Evolutionary conservation across 2,888 invertebrate species (phyloP), one percentile per base, ranked within the genome.

Genomic region (Alentia gelatinosa): DNA sequence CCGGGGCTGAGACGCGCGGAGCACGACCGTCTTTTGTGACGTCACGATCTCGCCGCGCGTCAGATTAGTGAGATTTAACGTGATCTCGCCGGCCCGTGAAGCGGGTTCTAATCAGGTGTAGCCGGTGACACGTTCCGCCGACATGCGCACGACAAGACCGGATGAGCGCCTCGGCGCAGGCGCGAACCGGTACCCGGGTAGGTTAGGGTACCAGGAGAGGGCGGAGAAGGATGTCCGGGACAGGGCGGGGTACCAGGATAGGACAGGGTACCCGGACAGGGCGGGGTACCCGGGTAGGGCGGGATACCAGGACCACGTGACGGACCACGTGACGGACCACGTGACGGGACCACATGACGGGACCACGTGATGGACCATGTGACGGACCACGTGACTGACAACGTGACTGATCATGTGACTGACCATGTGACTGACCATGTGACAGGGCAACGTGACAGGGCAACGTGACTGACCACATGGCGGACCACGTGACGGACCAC

Each of bases 91-190:
- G 12, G 47, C 30, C 79, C 37, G 35, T 35, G 79, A 79, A 79
- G 35, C 79, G 79, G 79, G 79, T 79, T 35, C 23, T 79, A 79
- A 79, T 39, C 79, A 26, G 79, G 79, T 79, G 79, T 79, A 79
- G 79, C 79, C 37, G 79, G 79, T 35, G 79, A 39, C 79, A 79
- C 79, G 79, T 79, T 79, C 37, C 37, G 0, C 12, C n/a, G 37
- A 26, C 37, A 30, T 15, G 37, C 39, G 23, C 37, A 79, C 37
- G 79, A 39, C 35, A n/a, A n/a, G n/a, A n/a, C 63, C 63, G 63
- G 63, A 12, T 63, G 15, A 26, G n/a, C 26, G 19, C 15, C 19
- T 47, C 47, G 9, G 19, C 9, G 47, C 9, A 9, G 47, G 9
- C 9, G 47, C 19, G 47, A 12, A 47, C 9, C 47, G 47, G 47